phyloP scores from a whole-genome alignment of 92 coral and sea anemone genomes.

The Scolanthus callimorphus region DNA sequence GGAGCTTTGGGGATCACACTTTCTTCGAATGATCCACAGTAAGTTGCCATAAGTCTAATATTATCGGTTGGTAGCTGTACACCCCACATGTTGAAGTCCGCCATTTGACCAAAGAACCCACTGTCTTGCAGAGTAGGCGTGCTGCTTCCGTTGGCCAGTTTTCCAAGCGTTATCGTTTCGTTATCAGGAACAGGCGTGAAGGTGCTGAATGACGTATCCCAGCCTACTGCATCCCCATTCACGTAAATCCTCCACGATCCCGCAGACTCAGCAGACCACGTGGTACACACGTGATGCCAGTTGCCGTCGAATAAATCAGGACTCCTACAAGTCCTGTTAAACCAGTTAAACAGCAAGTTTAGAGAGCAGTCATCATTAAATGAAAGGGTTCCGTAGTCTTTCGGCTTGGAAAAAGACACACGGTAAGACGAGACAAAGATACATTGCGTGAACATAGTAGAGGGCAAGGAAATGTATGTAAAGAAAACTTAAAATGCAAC shows the following conservation, averaged over 20 bases:
- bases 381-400: no score
- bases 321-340: background rate
- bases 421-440: no score
- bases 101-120: background rate
- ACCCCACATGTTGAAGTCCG: background rate
- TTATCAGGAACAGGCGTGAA: background rate
- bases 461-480: no score
- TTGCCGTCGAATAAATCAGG: conserved; percentile 9
- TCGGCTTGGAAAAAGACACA: no score
- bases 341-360: no score
- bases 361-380: no score
- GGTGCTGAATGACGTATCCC: conserved; percentile 3
- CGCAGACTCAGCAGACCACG: background rate
- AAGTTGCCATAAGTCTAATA: background rate
- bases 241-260: background rate
- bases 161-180: conserved; percentile 1
- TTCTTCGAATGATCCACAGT: background rate
- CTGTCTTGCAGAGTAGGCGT: background rate
- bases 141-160: background rate
- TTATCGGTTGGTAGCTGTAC: background rate
- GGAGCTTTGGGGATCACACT: background rate
- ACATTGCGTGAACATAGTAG: no score
- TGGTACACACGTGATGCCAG: conserved; percentile 13
- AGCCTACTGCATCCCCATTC: conserved; percentile 5
- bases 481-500: no score